Base-by-base conservation (phyloP, 30 jellyfish, hydroid and myxozoan genomes). In the Catostylus mosaicus region DNA sequence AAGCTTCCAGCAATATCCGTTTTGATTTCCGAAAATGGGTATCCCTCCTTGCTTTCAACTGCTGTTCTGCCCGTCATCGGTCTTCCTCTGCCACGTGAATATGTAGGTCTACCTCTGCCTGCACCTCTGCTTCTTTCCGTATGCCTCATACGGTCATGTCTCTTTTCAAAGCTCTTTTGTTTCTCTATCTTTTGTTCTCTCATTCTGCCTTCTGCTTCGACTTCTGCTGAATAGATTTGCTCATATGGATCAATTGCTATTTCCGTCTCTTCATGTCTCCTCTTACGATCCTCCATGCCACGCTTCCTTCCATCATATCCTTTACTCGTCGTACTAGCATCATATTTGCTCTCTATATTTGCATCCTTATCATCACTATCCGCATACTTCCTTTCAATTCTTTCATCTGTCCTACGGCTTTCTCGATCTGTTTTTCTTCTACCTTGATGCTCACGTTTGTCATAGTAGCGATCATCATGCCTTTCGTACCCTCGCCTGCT, bases 221-320 rank as follows among this genome's bases (percentile, higher is more conserved):
- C 90, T 29, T 88, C 90, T 59, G 69, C 84, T 11, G 65, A 64
- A 45, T 88, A 71, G 19, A 63, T 45, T 73, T 23, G 59, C 45
- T 67, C 71, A 36, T 71, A 46, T 19, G 88, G 78, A 38, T 7
- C 46, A 32, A 48, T 14, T 45, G 75, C 30, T 23, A 40, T 67
- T 63, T 66, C 91, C 0, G 83, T 62, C 30, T 88, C 93, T 4
- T 79, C 89, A 56, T 82, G 86, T 29, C 80, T 69, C 40, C 92
- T 71, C 56, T 82, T 82, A 5, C 92, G 85, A 36, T 70, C 92
- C 10, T 82, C 92, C 51, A 4, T 26, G 36, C 51, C 75, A 22
- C 85, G 65, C 52, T 62, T 62, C 34, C 70, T 84, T 31, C 75
- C 66, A 24, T 67, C 94, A 30, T 40, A 30, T 22, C 82, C 81